phyloP scores from a whole-genome alignment of 2,888 invertebrate species.

The Unio delphinus region DNA sequence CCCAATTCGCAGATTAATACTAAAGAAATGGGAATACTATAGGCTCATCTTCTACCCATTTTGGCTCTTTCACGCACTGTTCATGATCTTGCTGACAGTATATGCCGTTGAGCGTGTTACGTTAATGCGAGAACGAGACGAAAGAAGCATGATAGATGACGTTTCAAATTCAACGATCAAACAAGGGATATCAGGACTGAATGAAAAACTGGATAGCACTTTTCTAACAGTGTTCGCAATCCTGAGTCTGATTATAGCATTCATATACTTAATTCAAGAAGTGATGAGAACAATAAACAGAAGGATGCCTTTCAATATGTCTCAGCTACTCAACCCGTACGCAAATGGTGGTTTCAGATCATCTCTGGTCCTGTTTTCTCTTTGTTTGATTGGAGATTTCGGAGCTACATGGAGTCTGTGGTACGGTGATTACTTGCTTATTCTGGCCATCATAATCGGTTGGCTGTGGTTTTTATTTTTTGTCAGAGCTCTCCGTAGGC shows the following conservation, averaged over 20 bases:
- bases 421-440: constrained; percentile 29
- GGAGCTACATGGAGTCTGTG: constrained; percentile 9
- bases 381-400: constrained; percentile 34
- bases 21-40: constrained; percentile 44
- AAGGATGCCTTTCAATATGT: constrained; percentile 18
- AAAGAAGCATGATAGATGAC: neutral
- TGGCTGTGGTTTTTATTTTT: constrained; percentile 53
- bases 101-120: constrained; percentile 21
- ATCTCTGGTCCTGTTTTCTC: constrained; percentile 36
- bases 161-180: neutral
- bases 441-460: constrained; percentile 44
- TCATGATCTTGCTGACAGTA: constrained; percentile 35
- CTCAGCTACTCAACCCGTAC: constrained; percentile 26
- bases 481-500: constrained; percentile 41
- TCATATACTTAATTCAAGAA: constrained; percentile 23
- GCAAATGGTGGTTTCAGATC: constrained; percentile 42
- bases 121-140: constrained; percentile 7
- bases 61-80: constrained; percentile 34
- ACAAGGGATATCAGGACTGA: too few species aligned
- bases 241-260: constrained; percentile 21
- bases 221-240: constrained; percentile 24
- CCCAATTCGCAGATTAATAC: constrained; percentile 38
- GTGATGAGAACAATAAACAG: constrained; percentile 12
- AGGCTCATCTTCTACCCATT: constrained; percentile 32
- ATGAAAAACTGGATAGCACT: neutral